Percentiles rank a stretch among this genome's conserved stretches.
Conservation (phyloP, 1,140 invertebrate genomes). For the Glossosoma conforme region DNA sequence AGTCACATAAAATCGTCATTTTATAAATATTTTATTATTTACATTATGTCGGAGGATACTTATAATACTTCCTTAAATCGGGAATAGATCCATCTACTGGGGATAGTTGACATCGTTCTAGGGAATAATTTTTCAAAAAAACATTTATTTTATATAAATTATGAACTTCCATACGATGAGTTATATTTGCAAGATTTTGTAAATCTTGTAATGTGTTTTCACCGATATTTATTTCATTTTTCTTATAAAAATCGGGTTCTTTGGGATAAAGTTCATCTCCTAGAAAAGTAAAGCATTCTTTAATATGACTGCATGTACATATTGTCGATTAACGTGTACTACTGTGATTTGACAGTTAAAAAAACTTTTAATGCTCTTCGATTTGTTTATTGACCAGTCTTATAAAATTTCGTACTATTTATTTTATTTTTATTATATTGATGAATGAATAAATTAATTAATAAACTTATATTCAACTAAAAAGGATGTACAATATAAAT, state of each 20-base stretch:
- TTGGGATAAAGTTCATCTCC: slow-evolving; percentile 28
- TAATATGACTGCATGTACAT: too few relatives aligned
- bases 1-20: not conserved
- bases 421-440: too few relatives aligned
- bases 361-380: too few relatives aligned
- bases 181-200: slow-evolving; percentile 19
- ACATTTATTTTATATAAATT: slow-evolving; percentile 23
- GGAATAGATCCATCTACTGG: slow-evolving; percentile 21
- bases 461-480: too few relatives aligned
- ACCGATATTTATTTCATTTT: slow-evolving; percentile 14
- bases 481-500: too few relatives aligned
- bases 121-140: slow-evolving; percentile 25
- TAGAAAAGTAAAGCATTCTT: too few relatives aligned
- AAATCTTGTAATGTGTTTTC: slow-evolving; percentile 24
- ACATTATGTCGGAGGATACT: not conserved
- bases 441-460: too few relatives aligned
- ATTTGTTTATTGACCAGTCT: too few relatives aligned
- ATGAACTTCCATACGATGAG: slow-evolving; percentile 30
- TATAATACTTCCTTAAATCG: slow-evolving; percentile 9
- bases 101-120: slow-evolving; percentile 22
- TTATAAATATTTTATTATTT: not conserved
- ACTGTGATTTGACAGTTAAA: too few relatives aligned
- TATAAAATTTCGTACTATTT: too few relatives aligned
- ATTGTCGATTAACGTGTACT: too few relatives aligned
- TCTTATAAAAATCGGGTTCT: slow-evolving; percentile 22